Percentiles rank a stretch among this genome's conserved stretches.
phyloP scores from a whole-genome alignment of 2,888 invertebrate genomes.

The Tachina fera region DNA sequence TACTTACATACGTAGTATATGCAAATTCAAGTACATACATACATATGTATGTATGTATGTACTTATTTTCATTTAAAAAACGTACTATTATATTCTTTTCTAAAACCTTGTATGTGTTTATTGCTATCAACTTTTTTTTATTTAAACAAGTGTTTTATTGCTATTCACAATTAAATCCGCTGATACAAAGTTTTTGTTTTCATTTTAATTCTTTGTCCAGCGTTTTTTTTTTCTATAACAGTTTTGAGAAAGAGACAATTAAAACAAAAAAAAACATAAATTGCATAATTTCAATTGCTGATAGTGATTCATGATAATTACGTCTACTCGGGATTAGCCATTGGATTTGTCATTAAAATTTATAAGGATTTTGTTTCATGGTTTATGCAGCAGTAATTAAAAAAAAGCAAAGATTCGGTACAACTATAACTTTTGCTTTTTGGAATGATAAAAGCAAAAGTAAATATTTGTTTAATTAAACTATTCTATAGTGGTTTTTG shows the following conservation, averaged over 20 bases:
- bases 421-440: neutral
- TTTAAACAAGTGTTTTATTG: conserved; percentile 56
- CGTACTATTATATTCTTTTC: neutral
- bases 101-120: conserved; percentile 17
- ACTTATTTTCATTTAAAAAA: too few relatives aligned
- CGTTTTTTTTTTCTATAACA: conserved; percentile 19
- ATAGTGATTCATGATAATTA: conserved; percentile 27
- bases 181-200: conserved; percentile 24
- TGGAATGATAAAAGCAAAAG: neutral
- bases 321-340: neutral
- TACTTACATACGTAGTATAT: too few relatives aligned
- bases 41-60: neutral
- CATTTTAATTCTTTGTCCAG: conserved; percentile 43
- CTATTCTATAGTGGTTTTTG: neutral
- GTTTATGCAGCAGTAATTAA: neutral
- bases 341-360: neutral
- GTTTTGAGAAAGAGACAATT: conserved; percentile 11
- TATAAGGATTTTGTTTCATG: neutral
- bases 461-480: neutral
- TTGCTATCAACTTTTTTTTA: conserved; percentile 29
- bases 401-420: neutral
- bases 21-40: neutral
- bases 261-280: conserved; percentile 18
- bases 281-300: conserved; percentile 48
- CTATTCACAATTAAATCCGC: conserved; percentile 11